phyloP scores from a whole-genome alignment of 2,113 vertebrate species.

The Lycaon pictus region DNA sequence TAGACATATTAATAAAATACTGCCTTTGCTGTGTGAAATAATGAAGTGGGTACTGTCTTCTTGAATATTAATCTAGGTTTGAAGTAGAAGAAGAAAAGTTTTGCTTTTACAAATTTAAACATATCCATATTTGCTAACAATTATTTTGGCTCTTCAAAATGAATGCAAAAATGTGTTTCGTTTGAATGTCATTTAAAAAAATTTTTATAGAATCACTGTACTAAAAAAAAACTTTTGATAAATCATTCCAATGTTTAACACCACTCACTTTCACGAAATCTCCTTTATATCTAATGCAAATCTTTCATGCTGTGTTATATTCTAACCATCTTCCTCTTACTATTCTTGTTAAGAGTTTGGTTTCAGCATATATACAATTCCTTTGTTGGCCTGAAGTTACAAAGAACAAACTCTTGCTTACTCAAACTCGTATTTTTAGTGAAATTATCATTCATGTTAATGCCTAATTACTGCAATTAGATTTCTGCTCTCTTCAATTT shows the following conservation, averaged over 20 bases:
- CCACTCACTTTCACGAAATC: background rate
- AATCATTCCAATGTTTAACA: conserved; percentile 36
- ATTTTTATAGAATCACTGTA: background rate
- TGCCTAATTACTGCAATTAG: background rate
- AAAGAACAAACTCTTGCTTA: background rate
- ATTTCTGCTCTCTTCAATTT: background rate
- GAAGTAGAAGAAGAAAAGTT: conserved; percentile 51
- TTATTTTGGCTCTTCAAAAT: conserved; percentile 61
- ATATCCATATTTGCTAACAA: conserved; percentile 48
- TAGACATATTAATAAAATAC: conserved; percentile 45
- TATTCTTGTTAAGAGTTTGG: background rate
- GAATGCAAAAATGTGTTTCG: conserved; percentile 61
- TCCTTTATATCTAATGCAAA: background rate
- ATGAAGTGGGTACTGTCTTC: conserved; percentile 10
- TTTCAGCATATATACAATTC: background rate
- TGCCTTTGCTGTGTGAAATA: background rate
- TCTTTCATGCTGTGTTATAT: background rate
- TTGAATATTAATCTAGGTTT: conserved; percentile 60
- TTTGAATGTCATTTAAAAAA: conserved; percentile 58
- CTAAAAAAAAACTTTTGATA: background rate
- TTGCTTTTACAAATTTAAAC: conserved; percentile 53
- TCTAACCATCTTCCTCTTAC: background rate
- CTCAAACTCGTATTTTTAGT: conserved; percentile 19
- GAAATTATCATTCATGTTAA: background rate
- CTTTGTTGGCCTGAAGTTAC: background rate